phyloP scores from a whole-genome alignment of 2,113 vertebrate species.

The Galemys pyrenaicus region DNA sequence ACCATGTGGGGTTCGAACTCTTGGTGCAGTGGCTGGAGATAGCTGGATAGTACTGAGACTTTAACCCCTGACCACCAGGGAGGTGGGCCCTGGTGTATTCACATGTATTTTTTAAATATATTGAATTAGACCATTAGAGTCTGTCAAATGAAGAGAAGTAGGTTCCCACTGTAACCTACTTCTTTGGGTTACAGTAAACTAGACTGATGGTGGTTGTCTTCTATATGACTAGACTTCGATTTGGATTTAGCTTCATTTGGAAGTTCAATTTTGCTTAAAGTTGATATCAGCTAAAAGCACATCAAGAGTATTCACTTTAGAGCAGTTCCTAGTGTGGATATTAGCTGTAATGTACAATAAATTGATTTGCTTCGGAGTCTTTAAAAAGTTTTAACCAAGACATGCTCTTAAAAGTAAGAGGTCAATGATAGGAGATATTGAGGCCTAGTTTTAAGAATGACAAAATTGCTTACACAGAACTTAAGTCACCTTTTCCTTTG shows the following conservation, averaged over 20 bases:
- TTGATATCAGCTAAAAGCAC: slow-evolving; percentile 24
- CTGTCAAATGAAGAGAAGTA: neutral
- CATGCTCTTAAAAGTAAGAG: slow-evolving; percentile 42
- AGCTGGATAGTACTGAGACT: too few species aligned
- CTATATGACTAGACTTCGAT: slow-evolving; percentile 37
- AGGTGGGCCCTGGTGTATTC: too few species aligned
- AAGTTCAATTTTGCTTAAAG: slow-evolving; percentile 38
- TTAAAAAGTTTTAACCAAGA: slow-evolving; percentile 52
- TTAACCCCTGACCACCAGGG: too few species aligned
- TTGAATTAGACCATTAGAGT: slow-evolving; percentile 33
- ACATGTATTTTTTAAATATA: neutral
- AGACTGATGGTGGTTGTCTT: neutral
- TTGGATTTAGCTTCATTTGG: slow-evolving; percentile 50
- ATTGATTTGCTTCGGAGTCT: slow-evolving; percentile 49
- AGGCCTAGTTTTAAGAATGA: slow-evolving; percentile 41
- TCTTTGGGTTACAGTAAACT: too few species aligned
- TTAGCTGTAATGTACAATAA: slow-evolving; percentile 26
- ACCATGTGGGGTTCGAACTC: too few species aligned
- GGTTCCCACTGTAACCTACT: too few species aligned
- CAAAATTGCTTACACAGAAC: slow-evolving; percentile 34
- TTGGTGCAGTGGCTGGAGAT: too few species aligned
- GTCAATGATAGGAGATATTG: slow-evolving; percentile 24
- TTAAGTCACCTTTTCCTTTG: slow-evolving; percentile 42
- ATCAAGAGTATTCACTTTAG: slow-evolving; percentile 26
- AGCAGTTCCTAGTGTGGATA: slow-evolving; percentile 6